These are phyloP conservation scores for Achlya flavicornis DNA, from an alignment of 2,888 invertebrate species.

Conservation along the genomic window DNA sequence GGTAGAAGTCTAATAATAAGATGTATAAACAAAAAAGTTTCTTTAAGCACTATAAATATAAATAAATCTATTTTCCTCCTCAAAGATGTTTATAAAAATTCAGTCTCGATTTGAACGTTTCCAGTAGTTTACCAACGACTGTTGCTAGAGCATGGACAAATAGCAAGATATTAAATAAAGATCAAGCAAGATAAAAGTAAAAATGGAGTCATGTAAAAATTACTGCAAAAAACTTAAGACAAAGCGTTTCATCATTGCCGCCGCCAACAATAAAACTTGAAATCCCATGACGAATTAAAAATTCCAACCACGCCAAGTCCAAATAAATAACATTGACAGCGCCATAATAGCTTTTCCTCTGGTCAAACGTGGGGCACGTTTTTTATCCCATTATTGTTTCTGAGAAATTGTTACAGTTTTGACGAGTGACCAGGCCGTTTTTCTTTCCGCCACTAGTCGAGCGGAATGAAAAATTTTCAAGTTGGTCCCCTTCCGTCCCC, in stretches of 20 bases:
- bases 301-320: conserved; percentile 74
- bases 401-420: conserved; percentile 84
- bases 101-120: no score
- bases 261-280: conserved; percentile 73
- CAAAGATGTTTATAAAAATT: no score
- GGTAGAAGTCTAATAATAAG: no score
- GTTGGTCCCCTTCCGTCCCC: conserved; percentile 76
- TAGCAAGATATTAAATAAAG: no score
- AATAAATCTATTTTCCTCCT: no score
- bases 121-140: no score
- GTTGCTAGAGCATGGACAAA: no score
- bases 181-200: not conserved
- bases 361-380: conserved; percentile 64
- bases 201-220: not conserved
- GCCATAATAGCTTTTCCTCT: conserved; percentile 74
- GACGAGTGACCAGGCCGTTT: conserved; percentile 82
- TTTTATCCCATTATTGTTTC: conserved; percentile 82
- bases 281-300: conserved; percentile 80
- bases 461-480: conserved; percentile 83
- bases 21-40: no score
- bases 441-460: conserved; percentile 71
- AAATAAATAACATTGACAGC: conserved; percentile 84
- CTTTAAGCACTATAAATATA: no score
- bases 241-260: conserved; percentile 18
- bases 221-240: not conserved